These are phyloP conservation scores for Holocentrus rufus DNA, from an alignment of 2,797 vertebrate species.

Conservation along the genomic window DNA sequence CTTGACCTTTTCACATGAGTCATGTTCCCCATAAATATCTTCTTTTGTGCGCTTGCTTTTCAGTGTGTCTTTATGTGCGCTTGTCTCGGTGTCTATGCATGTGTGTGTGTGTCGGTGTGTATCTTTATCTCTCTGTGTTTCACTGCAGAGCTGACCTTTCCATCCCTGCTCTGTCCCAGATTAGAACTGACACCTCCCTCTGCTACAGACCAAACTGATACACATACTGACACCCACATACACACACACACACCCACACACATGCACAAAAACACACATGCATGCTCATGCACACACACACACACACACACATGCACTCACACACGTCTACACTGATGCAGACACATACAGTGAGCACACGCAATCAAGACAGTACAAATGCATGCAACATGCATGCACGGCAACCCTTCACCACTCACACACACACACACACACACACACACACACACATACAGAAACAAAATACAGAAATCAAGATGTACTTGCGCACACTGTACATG, in stretches of 20 bases:
- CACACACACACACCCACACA: constrained; percentile 29
- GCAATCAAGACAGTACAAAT: neutral
- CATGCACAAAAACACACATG: neutral
- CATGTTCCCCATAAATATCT: constrained; percentile 77
- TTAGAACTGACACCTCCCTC: constrained; percentile 81
- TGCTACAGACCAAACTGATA: constrained; percentile 76
- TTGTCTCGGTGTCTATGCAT: constrained; percentile 47
- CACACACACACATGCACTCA: neutral
- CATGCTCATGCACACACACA: constrained; percentile 15
- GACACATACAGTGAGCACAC: neutral
- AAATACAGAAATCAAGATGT: neutral
- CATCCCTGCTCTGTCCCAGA: constrained; percentile 78
- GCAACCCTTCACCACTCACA: constrained; percentile 4
- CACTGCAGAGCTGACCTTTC: constrained; percentile 79
- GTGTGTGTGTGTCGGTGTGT: constrained; percentile 33
- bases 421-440: constrained; percentile 6
- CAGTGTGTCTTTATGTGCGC: constrained; percentile 63
- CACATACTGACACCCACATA: constrained; percentile 59
- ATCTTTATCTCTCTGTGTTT: constrained; percentile 59
- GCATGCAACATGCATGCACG: neutral
- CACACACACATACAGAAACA: neutral
- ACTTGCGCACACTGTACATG: neutral
- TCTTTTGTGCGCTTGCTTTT: constrained; percentile 67
- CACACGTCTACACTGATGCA: neutral
- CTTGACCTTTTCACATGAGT: constrained; percentile 76